Base-by-base conservation (phyloP, 2,797 vertebrate genomes). In the Semotilus atromaculatus region DNA sequence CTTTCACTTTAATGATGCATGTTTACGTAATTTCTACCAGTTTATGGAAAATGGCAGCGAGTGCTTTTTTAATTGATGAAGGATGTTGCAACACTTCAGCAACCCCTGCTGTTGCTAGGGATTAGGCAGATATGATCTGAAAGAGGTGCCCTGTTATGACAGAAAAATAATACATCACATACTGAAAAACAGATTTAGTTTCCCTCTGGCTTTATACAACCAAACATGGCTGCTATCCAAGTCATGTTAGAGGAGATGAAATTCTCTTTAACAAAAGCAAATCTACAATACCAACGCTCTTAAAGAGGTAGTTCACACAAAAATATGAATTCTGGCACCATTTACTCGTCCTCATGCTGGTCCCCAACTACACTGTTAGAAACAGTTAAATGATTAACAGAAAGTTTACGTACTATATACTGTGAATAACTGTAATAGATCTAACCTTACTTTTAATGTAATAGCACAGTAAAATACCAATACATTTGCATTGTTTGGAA, bases 21-120 rank as follows among this genome's bases (percentile, higher is more conserved):
- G 86, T 89, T 89, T 89, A 88, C 53, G 86, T 86, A 85, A 89
- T 85, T 89, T 88, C 85, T 85, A 70, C 83, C 88, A 85, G 83
- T 71, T 86, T 89, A 85, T 88, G 72, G 86, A 86, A 86, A 88
- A 85, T 60, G 86, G 83, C 85, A 86, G 76, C 31, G 34, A 87
- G 79, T 85, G 80, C 78, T 87, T 87, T 88, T 86, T 86, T 89
- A 94, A 94, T 94, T 92, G 93, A 94, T 87, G 73, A 88, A 85
- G 90, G 91, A 93, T 95, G 94, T 89, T 95, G 95, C 93, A 95
- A 95, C 89, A 90, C 83, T 86, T 89, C 80, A 77, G 93, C 93
- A 95, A 94, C 92, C 89, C 83, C 67, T 60, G 62, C 73, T 88
- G 91, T 90, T 93, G 92, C 90, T 89, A 82, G 92, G 85, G 89